Percentiles rank a stretch among this genome's conserved stretches.
phyloP scores from a whole-genome alignment of 2,797 vertebrate species.

The Acanthornis magna region DNA sequence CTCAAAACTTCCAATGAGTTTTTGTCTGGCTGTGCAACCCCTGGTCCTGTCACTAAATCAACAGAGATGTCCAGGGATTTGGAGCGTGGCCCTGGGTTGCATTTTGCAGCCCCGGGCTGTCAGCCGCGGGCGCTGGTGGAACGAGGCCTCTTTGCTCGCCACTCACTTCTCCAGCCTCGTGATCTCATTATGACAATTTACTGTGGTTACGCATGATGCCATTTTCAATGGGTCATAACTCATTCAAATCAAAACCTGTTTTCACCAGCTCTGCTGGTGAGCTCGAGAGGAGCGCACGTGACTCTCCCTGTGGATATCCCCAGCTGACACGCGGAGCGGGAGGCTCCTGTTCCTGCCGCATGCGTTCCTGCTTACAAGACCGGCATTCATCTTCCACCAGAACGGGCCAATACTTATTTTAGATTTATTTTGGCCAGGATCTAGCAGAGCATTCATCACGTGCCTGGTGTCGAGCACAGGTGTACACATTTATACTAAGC shows the following conservation, averaged over 20 bases:
- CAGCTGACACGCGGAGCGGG: background rate
- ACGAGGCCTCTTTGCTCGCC: background rate
- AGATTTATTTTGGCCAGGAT: slow-evolving; percentile 42
- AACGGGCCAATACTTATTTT: background rate
- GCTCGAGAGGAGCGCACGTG: background rate
- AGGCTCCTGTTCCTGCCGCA: background rate
- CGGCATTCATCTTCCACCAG: slow-evolving; percentile 25
- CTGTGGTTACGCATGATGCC: slow-evolving; percentile 49
- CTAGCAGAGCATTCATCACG: slow-evolving; percentile 32
- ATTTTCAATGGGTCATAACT: slow-evolving; percentile 60
- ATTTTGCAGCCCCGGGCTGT: background rate
- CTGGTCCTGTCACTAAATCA: background rate
- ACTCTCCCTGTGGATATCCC: slow-evolving; percentile 47
- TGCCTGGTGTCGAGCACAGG: slow-evolving; percentile 23
- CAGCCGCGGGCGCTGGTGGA: background rate
- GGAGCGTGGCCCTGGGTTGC: background rate
- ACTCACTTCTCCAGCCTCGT: slow-evolving; percentile 17
- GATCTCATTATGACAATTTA: slow-evolving; percentile 61
- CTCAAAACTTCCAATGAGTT: background rate
- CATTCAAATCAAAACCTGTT: slow-evolving; percentile 66
- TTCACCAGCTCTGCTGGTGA: slow-evolving; percentile 39
- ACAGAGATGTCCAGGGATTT: background rate
- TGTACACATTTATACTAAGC: slow-evolving; percentile 29
- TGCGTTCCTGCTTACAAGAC: background rate
- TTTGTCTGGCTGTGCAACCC: background rate